phyloP scores from a whole-genome alignment of 2,113 vertebrate species.

The Takifugu flavidus region DNA sequence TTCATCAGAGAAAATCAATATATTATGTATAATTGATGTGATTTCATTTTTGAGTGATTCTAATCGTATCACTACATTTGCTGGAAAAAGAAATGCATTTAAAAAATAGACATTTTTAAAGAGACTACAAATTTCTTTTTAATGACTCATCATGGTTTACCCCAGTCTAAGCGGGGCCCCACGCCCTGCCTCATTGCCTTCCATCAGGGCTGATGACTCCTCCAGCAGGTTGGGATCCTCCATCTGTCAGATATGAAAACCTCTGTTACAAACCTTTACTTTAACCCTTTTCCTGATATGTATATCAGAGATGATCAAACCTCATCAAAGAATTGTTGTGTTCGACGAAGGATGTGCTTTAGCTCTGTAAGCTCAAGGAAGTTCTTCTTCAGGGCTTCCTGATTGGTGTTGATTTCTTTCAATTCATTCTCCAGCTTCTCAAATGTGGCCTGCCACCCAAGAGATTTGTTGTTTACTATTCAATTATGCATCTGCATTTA shows the following conservation, averaged over 20 bases:
- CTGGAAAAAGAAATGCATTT: too few species aligned
- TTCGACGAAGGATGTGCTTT: slow-evolving; percentile 95
- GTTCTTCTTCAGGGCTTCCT: slow-evolving; percentile 97
- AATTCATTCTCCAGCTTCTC: slow-evolving; percentile 98
- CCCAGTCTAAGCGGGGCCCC: slow-evolving; percentile 91
- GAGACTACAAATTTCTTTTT: neutral
- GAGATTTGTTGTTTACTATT: too few species aligned
- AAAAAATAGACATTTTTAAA: too few species aligned
- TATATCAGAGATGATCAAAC: slow-evolving; percentile 59
- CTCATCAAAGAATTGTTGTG: slow-evolving; percentile 99
- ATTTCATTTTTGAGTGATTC: too few species aligned
- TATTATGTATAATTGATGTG: too few species aligned
- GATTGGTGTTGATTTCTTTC: slow-evolving; percentile 98
- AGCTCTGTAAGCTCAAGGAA: slow-evolving; percentile 96
- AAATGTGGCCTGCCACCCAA: slow-evolving; percentile 83
- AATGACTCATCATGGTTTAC: slow-evolving; percentile 62
- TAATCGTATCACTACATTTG: too few species aligned
- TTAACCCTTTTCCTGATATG: neutral
- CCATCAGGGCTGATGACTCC: slow-evolving; percentile 94
- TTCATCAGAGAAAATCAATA: too few species aligned
- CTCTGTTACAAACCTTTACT: neutral
- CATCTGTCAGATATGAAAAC: slow-evolving; percentile 84
- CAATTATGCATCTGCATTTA: too few species aligned
- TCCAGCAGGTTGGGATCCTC: slow-evolving; percentile 98
- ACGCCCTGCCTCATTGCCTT: slow-evolving; percentile 90